Evolutionary conservation across 2,888 invertebrate genomes (phyloP), one percentile per base, ranked within the genome.

Genomic region (Digitonthophagus gazella): DNA sequence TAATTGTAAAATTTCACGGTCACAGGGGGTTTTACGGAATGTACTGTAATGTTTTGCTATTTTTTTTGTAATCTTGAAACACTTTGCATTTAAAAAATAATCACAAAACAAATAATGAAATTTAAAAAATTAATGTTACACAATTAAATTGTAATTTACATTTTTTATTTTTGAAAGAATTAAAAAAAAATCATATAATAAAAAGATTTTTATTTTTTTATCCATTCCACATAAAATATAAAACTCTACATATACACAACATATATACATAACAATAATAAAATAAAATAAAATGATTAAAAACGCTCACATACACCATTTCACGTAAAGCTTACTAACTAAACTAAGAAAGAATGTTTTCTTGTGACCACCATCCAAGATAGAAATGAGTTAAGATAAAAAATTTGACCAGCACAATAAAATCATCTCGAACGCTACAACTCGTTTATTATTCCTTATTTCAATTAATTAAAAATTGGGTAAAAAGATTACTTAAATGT

Each of bases 161-260:
- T n/a, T n/a, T n/a, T n/a, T n/a, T n/a, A n/a, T n/a, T n/a, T n/a
- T n/a, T n/a, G n/a, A 44, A 3, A 44, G 6, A 3, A 44, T 44
- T 44, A 58, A 11, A 8, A 58, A 65, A 22, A 65, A 65, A 22
- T 44, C 28, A n/a, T n/a, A n/a, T 63, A 11, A 44, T 44, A 44
- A 70, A 71, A 71, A 67, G 65, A 69, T 64, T 74, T n/a, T n/a
- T n/a, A n/a, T n/a, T n/a, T 72, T 69, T 74, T 74, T 61, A 61
- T 76, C 76, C 77, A 77, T 77, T 76, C 78, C 77, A 76, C 74
- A 44, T 44, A 75, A 72, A 72, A 76, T 78, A 77, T 77, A 77
- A 76, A 77, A 76, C 73, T 73, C 74, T 75, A 75, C 72, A 28
- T 72, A 72, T 76, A 72, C 74, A 76, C 74, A 1, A 75, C 71